Evolutionary conservation across 2,113 vertebrate species (phyloP).

Genomic region (Grammomys dolichurus): DNA sequence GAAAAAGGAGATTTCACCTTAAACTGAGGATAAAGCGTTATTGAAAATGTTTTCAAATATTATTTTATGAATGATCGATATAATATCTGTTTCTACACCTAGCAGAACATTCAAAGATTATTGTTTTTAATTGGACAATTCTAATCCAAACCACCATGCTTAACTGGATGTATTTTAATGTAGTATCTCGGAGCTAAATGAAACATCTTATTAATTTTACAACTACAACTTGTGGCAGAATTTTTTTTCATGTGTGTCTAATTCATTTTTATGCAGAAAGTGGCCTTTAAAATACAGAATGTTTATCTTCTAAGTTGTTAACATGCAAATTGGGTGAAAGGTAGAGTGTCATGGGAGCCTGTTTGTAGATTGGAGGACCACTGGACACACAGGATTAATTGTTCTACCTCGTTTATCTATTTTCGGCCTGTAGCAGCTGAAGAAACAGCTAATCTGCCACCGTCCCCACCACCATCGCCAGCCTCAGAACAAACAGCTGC

Average conservation of each 20-base stretch:
- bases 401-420: conserved; percentile 82
- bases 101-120: neutral
- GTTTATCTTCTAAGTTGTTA: conserved; percentile 59
- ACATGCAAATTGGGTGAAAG: conserved; percentile 56
- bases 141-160: conserved; percentile 28
- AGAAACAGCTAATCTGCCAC: conserved; percentile 97
- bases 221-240: neutral
- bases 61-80: neutral
- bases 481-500: conserved; percentile 95
- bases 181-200: neutral
- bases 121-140: neutral
- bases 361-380: conserved; percentile 50
- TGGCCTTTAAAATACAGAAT: conserved; percentile 32
- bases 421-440: conserved; percentile 91
- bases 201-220: conserved; percentile 51
- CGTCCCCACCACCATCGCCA: conserved; percentile 97
- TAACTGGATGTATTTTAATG: neutral
- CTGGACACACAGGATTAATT: conserved; percentile 71
- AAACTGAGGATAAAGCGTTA: neutral
- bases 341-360: conserved; percentile 43
- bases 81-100: conserved; percentile 39
- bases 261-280: conserved; percentile 39
- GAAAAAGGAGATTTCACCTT: neutral
- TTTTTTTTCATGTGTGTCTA: neutral
- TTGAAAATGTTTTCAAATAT: conserved; percentile 2